Conservation (phyloP, 2,113 vertebrate genomes). For the Entomyzon cyanotis region DNA sequence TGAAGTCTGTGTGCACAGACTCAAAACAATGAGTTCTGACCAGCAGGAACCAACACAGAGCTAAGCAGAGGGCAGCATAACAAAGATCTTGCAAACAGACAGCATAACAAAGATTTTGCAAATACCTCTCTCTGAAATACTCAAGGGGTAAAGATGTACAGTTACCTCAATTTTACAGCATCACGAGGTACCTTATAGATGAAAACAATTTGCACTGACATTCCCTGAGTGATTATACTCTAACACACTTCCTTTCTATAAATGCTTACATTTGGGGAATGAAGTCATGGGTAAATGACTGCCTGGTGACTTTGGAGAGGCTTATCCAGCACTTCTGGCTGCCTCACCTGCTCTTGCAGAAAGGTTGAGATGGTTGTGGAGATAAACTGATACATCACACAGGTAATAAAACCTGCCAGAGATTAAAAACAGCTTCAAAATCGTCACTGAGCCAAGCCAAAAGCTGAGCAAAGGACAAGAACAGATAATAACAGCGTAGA, state of each 20-base stretch:
- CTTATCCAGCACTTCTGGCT: not conserved
- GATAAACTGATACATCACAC: not conserved
- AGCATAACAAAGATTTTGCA: not conserved
- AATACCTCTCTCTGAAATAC: not conserved
- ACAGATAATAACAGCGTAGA: not conserved
- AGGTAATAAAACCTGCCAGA: conserved; percentile 15
- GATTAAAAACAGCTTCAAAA: conserved; percentile 12
- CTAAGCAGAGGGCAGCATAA: not conserved
- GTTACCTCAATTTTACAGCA: not conserved
- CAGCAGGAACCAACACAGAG: not conserved
- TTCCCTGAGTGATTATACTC: not conserved
- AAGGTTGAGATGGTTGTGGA: conserved; percentile 25
- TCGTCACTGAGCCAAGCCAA: not conserved
- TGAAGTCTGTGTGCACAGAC: not conserved
- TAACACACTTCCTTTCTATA: not conserved
- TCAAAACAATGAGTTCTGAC: not conserved
- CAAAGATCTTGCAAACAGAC: not conserved
- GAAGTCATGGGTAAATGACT: conserved; percentile 1
- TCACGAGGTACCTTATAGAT: not conserved
- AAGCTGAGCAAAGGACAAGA: not conserved
- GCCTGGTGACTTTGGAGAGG: not conserved
- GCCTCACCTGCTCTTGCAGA: not conserved
- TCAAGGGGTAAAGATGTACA: not conserved
- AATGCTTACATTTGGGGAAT: not conserved
- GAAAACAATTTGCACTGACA: not conserved